Base-by-base conservation (phyloP, 1,140 invertebrate genomes). In the Eufriesea mexicana region DNA sequence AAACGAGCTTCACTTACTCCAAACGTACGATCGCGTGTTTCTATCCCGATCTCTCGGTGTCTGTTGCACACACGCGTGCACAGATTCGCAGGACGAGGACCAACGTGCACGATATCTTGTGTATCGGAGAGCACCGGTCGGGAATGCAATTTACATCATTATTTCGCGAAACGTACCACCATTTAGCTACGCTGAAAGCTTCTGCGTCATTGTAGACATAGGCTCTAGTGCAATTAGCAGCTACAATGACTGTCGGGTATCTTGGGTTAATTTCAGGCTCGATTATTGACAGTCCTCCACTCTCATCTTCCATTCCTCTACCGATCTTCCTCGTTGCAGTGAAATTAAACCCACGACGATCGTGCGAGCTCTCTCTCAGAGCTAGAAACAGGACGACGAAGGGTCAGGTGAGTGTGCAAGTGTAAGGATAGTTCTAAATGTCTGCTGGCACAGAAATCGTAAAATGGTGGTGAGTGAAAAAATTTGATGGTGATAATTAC, bases 121-220 rank as follows among this genome's bases (percentile, higher is more conserved):
- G 28, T 68, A 64, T 49, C 45, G 25, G 35, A 68, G 61, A 73
- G 23, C 12, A n/a, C 55, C 45, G 9, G 10, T 35, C n/a, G 51
- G 28, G 42, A 73, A 82, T 54, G 57, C 61, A 84, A 72, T 84
- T 84, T 84, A 47, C 75, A 79, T 72, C 75, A 66, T 72, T 84
- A 79, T 68, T 14, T 57, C 12, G 49, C 67, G 49, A 72, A 84
- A 84, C 61, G 68, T 79, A 72, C 45, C 67, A 45, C 51, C 61
- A 71, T 66, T 79, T 84, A 66, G 23, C 18, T 49, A 28, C 35
- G 23, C 28, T 84, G 82, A 84, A 79, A 84, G 82, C 82, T 35
- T 67, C 51, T 42, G 25, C 20, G 67, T 42, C 45, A 72, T 83
- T 71, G 66, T 66, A 62, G n/a, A 72, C 10, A 18, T 57, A 70